A percentile compares a stretch with the other conserved stretches of the same genome.
phyloP scores from a whole-genome alignment of 1,140 invertebrate genomes.

The Diabrotica virgifera region DNA sequence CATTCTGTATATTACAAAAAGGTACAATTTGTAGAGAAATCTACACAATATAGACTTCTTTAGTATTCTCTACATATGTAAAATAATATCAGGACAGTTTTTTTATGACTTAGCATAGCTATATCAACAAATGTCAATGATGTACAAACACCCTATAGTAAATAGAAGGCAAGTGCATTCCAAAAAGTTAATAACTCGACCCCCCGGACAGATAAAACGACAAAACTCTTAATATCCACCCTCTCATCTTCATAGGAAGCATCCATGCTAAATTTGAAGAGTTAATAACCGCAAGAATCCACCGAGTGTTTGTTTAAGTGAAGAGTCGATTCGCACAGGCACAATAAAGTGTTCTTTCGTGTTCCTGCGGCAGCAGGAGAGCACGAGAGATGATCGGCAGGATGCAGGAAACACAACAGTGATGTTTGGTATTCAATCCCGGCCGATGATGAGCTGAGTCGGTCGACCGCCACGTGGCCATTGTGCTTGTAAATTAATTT shows the following conservation, averaged over 20 bases:
- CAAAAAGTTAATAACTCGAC: conserved; percentile 6
- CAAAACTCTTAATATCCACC: conserved; percentile 6
- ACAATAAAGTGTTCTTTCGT: conserved; percentile 19
- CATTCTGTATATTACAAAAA: too few species aligned
- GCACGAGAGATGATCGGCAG: conserved; percentile 17
- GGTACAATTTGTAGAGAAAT: too few species aligned
- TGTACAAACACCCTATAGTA: too few species aligned
- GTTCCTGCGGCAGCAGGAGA: background rate
- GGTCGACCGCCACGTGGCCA: conserved; percentile 14
- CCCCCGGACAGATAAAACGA: background rate
- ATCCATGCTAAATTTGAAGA: conserved; percentile 19
- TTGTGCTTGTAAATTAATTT: conserved; percentile 21
- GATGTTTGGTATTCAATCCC: conserved; percentile 5
- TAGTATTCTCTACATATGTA: too few species aligned
- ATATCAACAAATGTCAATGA: too few species aligned
- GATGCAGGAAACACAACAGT: conserved; percentile 19
- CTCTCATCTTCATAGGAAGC: conserved; percentile 11
- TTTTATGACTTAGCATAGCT: too few species aligned
- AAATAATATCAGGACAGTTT: too few species aligned
- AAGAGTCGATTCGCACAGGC: conserved; percentile 12
- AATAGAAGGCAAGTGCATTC: too few species aligned
- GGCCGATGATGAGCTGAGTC: conserved; percentile 9
- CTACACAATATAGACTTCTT: too few species aligned
- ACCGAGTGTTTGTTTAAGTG: conserved; percentile 22
- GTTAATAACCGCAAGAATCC: conserved; percentile 25